These are phyloP conservation scores for Catostylus mosaicus DNA, from an alignment of 30 jellyfish, hydroid and myxozoan genomes.

Conservation along the genomic window DNA sequence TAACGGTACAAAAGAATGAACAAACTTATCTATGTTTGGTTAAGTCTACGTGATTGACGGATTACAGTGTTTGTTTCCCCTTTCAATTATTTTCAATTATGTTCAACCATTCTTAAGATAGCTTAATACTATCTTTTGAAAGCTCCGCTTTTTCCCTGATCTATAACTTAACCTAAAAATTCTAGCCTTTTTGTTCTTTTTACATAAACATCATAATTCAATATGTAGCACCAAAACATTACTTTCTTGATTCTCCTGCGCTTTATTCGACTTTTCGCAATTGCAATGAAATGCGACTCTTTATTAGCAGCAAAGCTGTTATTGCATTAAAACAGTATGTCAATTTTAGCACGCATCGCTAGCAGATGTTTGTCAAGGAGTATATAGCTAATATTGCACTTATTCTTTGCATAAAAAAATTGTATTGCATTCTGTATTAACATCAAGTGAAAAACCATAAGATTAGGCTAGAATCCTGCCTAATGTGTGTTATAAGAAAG, in stretches of 20 bases:
- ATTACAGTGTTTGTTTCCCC: slow-evolving; percentile 74
- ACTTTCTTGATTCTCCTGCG: slow-evolving; percentile 19
- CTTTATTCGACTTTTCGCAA: no score
- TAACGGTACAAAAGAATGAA: slow-evolving; percentile 62
- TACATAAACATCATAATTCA: slow-evolving; percentile 11
- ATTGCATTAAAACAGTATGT: no score
- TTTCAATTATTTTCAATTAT: slow-evolving; percentile 61
- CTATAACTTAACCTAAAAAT: slow-evolving; percentile 26
- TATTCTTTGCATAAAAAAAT: no score
- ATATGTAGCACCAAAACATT: slow-evolving; percentile 21
- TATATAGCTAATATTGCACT: no score
- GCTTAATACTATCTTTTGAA: slow-evolving; percentile 60
- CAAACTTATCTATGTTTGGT: slow-evolving; percentile 68
- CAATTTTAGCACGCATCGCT: no score
- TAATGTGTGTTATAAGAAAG: no score
- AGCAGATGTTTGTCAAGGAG: no score
- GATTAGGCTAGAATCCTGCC: no score
- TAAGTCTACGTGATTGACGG: slow-evolving; percentile 64
- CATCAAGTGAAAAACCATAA: no score
- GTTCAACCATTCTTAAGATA: slow-evolving; percentile 34
- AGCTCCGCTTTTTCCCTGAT: slow-evolving; percentile 47
- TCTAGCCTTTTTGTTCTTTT: slow-evolving; percentile 35
- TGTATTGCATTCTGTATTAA: no score
- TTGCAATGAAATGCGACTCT: no score
- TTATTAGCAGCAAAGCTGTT: no score